phyloP scores from a whole-genome alignment of 2,797 vertebrate genomes.

The Pachyuromys duprasi region DNA sequence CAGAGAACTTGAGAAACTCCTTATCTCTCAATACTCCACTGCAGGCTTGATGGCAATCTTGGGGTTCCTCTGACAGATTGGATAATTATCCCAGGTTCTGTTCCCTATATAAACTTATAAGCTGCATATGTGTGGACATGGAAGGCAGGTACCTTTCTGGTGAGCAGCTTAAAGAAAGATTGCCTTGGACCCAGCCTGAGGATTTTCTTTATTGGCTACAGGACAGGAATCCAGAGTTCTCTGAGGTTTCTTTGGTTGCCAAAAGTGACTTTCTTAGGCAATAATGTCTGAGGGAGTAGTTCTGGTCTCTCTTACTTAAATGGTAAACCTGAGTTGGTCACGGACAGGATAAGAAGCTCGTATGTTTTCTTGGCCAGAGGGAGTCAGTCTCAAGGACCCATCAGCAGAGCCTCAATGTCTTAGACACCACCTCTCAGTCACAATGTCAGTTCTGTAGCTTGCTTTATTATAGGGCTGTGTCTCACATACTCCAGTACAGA shows the following conservation, averaged over 20 bases:
- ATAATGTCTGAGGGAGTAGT: too few relatives aligned
- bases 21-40: too few relatives aligned
- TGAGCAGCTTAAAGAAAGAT: not conserved
- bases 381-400: not conserved
- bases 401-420: not conserved
- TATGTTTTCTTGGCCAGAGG: not conserved
- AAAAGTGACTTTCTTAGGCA: too few relatives aligned
- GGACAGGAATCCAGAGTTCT: not conserved
- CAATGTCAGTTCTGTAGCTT: not conserved
- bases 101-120: not conserved
- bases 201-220: too few relatives aligned
- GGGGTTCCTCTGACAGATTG: not conserved
- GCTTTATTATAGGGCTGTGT: not conserved
- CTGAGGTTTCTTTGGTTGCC: too few relatives aligned
- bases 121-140: not conserved
- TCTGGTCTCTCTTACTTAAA: not conserved
- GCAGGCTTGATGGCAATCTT: not conserved
- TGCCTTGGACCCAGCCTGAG: not conserved
- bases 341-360: not conserved
- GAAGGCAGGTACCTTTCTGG: not conserved
- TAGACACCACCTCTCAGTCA: not conserved
- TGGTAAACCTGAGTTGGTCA: not conserved
- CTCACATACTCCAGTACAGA: not conserved
- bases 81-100: too few relatives aligned
- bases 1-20: too few relatives aligned